Evolutionary conservation across 2,113 vertebrate genomes (phyloP).

Genomic region (Grammomys dolichurus): DNA sequence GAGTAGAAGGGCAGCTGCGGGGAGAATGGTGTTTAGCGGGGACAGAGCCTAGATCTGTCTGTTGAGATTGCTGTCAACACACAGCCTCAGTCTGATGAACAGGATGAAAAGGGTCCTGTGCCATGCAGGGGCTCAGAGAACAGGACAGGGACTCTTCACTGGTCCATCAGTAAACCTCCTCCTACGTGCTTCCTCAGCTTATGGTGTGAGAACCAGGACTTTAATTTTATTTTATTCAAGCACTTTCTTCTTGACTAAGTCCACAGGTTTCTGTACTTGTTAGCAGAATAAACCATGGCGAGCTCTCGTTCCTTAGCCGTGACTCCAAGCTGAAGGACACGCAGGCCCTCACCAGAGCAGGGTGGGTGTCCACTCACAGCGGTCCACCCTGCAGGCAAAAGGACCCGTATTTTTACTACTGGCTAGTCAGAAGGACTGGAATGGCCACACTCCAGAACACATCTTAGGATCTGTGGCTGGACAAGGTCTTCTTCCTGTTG

Average conservation of each 20-base stretch:
- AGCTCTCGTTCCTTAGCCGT: background rate
- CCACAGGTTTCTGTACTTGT: background rate
- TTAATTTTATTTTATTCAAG: background rate
- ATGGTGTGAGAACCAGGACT: background rate
- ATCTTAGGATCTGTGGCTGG: background rate
- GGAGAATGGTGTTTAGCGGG: background rate
- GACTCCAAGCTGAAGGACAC: too few relatives aligned
- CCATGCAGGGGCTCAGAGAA: background rate
- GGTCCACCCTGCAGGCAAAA: background rate
- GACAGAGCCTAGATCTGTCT: background rate
- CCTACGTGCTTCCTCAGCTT: background rate
- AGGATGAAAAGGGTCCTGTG: background rate
- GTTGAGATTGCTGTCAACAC: too few relatives aligned
- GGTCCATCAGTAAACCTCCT: background rate
- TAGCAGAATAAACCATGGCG: background rate
- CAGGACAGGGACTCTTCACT: background rate
- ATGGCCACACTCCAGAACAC: background rate
- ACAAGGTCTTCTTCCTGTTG: background rate
- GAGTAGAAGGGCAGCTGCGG: too few relatives aligned
- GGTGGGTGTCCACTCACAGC: background rate
- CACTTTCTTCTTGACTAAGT: background rate
- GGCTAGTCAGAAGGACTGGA: background rate
- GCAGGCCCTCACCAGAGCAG: background rate
- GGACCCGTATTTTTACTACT: background rate
- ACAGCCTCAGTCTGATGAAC: too few relatives aligned